These are phyloP conservation scores for Drosophila kuntzei DNA, from an alignment of 2,888 invertebrate genomes.

Conservation along the genomic window DNA sequence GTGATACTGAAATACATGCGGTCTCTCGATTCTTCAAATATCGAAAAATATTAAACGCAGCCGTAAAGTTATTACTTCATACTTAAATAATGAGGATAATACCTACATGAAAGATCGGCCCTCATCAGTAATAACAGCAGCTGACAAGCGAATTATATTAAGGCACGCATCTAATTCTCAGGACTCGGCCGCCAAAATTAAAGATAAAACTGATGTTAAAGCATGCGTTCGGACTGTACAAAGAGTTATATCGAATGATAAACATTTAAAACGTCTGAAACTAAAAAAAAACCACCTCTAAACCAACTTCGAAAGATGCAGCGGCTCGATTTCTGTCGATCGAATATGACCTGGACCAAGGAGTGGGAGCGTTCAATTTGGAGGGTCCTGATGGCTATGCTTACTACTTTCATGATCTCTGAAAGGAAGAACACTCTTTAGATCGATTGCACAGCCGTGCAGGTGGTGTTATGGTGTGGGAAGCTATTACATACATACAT, in stretches of 20 bases:
- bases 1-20: conserved; percentile 9
- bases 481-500: not conserved
- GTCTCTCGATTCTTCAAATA: conserved; percentile 19
- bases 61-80: conserved; percentile 13
- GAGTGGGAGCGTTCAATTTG: not conserved
- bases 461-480: conserved; percentile 1
- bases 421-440: conserved; percentile 2
- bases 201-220: conserved; percentile 6
- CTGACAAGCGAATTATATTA: conserved; percentile 15
- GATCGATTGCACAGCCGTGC: conserved; percentile 10
- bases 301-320: conserved; percentile 15
- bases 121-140: conserved; percentile 17
- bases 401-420: conserved; percentile 15
- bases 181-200: not conserved
- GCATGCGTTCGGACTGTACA: conserved; percentile 15
- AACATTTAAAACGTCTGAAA: conserved; percentile 9
- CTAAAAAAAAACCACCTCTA: conserved; percentile 3
- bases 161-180: conserved; percentile 6
- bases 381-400: conserved; percentile 11
- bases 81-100: conserved; percentile 2
- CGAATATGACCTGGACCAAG: conserved; percentile 5
- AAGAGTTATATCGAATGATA: conserved; percentile 10
- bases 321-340: conserved; percentile 13
- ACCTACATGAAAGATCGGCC: conserved; percentile 14
- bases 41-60: conserved; percentile 18